Base-by-base conservation (phyloP, 2,113 vertebrate species). In the Platysternon megacephalum region DNA sequence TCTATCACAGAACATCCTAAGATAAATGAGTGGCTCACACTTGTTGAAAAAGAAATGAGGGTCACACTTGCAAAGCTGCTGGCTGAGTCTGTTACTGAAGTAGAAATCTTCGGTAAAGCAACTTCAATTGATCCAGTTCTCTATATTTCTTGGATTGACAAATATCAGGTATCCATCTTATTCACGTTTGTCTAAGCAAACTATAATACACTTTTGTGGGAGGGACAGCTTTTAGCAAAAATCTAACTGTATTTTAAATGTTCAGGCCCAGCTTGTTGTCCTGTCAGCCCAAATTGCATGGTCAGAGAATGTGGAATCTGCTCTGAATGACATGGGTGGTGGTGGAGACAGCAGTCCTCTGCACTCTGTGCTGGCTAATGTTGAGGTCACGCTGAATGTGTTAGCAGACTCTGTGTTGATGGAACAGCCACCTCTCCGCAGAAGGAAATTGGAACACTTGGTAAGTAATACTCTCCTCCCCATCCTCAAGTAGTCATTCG, bases 21-120 rank as follows among this genome's bases (percentile, higher is more conserved):
- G 97, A 99, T 99, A 98, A 99, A 99, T 14, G 99, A 99, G 95
- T 99, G 99, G 99, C 98, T 99, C 85, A 99, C 99, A 0, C 98
- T 99, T 91, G 99, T 99, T 87, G 99, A 99, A 89, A 99, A 99
- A 90, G 99, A 99, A 97, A 99, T 99, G 99, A 98, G 99, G 46
- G 99, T 99, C 92, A 99, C 99, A 0, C 97, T 99, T 97, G 99
- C 99, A 48, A 99, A 99, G 89, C 98, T 99, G 91, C 98, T 99
- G 7, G 99, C 99, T 0, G 99, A 99, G 93, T 99, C 99, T 0
- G 99, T 99, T 79, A 99, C 99, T 0, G 99, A 99, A 97, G 99
- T 99, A 12, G 98, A 98, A 39, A 97, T 98, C 92, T 99, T 99
- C 86, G 99, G 99, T 91, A 99, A 99, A 97, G 99, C 99, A 81